Evolutionary conservation across 2,888 invertebrate species (phyloP).

Genomic region (Synanthedon tipuliformis): DNA sequence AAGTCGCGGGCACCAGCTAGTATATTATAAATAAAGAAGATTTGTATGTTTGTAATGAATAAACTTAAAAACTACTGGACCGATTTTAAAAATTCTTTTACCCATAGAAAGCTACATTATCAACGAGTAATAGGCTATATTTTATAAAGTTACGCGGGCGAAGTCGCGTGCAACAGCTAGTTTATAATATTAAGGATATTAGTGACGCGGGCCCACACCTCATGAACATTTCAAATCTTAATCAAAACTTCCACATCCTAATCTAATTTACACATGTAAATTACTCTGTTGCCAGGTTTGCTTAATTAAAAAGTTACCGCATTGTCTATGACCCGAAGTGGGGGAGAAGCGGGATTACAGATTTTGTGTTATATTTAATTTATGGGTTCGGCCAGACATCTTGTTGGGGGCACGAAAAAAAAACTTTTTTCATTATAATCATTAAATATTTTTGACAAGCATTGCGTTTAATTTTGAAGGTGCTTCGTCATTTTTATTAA

Average conservation of each 20-base stretch:
- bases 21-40: too few species aligned
- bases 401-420: background rate
- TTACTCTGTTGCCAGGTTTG: slow-evolving; percentile 23
- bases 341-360: background rate
- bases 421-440: background rate
- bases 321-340: background rate
- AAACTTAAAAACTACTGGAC: too few species aligned
- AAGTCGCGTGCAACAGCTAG: too few species aligned
- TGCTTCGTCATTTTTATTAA: too few species aligned
- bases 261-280: slow-evolving; percentile 22
- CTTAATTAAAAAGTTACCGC: slow-evolving; percentile 30
- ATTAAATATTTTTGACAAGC: background rate
- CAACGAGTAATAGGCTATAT: too few species aligned
- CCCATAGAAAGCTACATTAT: too few species aligned
- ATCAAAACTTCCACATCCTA: slow-evolving; percentile 1
- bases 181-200: too few species aligned
- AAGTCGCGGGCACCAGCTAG: too few species aligned
- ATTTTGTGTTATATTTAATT: background rate
- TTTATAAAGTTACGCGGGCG: too few species aligned
- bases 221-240: background rate
- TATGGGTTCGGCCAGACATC: background rate
- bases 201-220: background rate
- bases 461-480: background rate
- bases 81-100: too few species aligned
- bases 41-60: too few species aligned